Evolutionary conservation across 2,113 vertebrate genomes (phyloP).

Genomic region (Erythrolamprus reginae): DNA sequence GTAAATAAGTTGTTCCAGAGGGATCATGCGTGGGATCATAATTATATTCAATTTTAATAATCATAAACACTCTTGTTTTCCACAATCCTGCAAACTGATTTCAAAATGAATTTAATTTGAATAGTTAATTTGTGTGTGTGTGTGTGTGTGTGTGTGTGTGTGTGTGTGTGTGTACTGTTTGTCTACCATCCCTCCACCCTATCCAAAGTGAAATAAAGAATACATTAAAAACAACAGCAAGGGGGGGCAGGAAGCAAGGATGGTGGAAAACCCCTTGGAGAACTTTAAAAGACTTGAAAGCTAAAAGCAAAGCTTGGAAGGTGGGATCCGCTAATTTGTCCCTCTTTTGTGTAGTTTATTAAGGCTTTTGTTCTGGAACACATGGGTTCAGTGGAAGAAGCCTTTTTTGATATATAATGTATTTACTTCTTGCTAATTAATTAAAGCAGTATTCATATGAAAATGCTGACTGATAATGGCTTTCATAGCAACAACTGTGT

Average conservation of each 20-base stretch:
- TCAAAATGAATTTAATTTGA: conserved; percentile 63
- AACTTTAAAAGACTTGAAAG: conserved; percentile 65
- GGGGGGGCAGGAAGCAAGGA: conserved; percentile 9
- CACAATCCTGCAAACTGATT: conserved; percentile 58
- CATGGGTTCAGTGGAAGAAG: conserved; percentile 67
- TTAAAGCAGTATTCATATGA: conserved; percentile 91
- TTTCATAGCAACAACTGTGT: conserved; percentile 86
- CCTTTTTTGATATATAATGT: conserved; percentile 74
- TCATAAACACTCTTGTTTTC: conserved; percentile 59
- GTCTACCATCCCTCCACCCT: conserved; percentile 38
- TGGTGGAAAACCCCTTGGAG: conserved; percentile 48
- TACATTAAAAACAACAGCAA: conserved; percentile 18
- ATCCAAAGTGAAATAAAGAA: conserved; percentile 62
- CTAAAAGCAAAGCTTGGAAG: conserved; percentile 53
- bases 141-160: conserved; percentile 18
- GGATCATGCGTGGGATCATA: conserved; percentile 56
- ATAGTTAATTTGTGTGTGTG: conserved; percentile 26
- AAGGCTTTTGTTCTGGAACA: conserved; percentile 70
- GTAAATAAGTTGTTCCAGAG: conserved; percentile 59
- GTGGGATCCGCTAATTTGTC: conserved; percentile 68
- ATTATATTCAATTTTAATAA: conserved; percentile 64
- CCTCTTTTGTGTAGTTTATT: conserved; percentile 70
- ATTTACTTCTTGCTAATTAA: conserved; percentile 80
- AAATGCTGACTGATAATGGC: conserved; percentile 91
- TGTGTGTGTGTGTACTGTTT: conserved; percentile 46